Base-by-base conservation (phyloP, 2,888 invertebrate genomes). In the Mimumesa dahlbomi region DNA sequence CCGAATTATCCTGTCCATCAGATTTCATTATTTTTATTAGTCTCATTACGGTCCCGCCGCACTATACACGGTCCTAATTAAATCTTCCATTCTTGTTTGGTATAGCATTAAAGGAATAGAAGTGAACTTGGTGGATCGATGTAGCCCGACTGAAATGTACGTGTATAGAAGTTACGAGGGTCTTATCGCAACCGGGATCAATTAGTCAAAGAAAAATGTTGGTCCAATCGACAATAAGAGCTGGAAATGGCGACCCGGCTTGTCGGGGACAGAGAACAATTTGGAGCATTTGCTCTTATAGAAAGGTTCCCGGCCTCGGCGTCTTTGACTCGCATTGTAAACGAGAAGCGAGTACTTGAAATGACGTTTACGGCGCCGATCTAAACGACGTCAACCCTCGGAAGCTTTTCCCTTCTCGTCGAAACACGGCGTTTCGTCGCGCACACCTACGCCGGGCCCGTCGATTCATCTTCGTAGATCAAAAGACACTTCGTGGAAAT, bases 391-490 rank as follows among this genome's bases (percentile, higher is more conserved):
- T 62, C 34, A 52, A 52, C 34, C 50, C 34, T 48, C 48, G 43
- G 49, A 54, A 40, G 34, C 42, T 63, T 50, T 56, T 45, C 57
- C 57, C 22, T 42, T 43, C 31, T 34, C 36, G 56, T 56, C 48
- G 61, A 67, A 56, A 40, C 50, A 11, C 56, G 21, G 29, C 36
- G 19, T 48, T 43, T 31, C 53, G 52, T 16, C 7, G 22, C 29
- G 16, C 34, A 54, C 64, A 65, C 56, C 56, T 43, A 40, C 57
- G 31, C 34, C 7, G 19, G 73, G 56, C 73, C 77, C 79, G 78
- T 82, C 87, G 85, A 87, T 87, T 85, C 86, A 85, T 88, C 85
- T 85, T 80, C 69, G 73, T 82, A 87, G 87, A 87, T 88, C 86
- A 87, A 88, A 87, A 84, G 85, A 73, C 79, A 56, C 74, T 88